Percentiles rank a stretch among this genome's conserved stretches.
Conservation (phyloP, 2,113 vertebrate genomes). For the Silurus meridionalis region DNA sequence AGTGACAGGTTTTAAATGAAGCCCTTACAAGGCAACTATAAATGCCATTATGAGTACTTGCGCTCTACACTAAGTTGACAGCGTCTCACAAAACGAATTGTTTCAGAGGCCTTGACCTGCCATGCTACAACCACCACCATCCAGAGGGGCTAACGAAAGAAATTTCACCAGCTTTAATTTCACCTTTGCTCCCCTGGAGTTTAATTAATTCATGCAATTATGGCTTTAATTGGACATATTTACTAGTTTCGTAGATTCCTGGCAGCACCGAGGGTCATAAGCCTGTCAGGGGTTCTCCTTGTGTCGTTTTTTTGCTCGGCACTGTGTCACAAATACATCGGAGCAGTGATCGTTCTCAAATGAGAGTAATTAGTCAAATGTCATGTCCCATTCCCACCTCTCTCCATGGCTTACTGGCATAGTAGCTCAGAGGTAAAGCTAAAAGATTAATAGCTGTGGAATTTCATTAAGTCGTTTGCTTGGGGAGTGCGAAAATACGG, state of each 20-base stretch:
- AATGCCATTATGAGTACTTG: not conserved
- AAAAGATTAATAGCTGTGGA: constrained; percentile 68
- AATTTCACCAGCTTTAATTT: constrained; percentile 43
- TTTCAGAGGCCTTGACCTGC: constrained; percentile 23
- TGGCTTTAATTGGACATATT: constrained; percentile 53
- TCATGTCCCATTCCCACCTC: constrained; percentile 63
- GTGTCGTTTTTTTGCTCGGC: constrained; percentile 54
- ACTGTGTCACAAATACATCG: constrained; percentile 63
- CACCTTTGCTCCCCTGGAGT: constrained; percentile 43
- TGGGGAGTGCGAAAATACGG: constrained; percentile 54
- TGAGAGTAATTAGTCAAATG: constrained; percentile 75
- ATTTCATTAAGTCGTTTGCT: constrained; percentile 65
- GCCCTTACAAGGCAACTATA: not conserved
- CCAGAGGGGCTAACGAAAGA: constrained; percentile 7
- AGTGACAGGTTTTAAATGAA: not conserved
- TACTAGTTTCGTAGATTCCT: constrained; percentile 38
- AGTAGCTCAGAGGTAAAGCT: constrained; percentile 64
- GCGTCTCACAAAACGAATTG: constrained; percentile 22
- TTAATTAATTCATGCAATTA: constrained; percentile 52
- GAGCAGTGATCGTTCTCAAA: constrained; percentile 68
- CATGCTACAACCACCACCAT: constrained; percentile 14
- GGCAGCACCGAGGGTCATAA: constrained; percentile 54
- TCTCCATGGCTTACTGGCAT: constrained; percentile 63
- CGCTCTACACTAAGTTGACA: not conserved
- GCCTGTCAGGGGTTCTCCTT: constrained; percentile 43